Evolutionary conservation across 2,113 vertebrate species (phyloP).

Genomic region (Coracopsis vasa): DNA sequence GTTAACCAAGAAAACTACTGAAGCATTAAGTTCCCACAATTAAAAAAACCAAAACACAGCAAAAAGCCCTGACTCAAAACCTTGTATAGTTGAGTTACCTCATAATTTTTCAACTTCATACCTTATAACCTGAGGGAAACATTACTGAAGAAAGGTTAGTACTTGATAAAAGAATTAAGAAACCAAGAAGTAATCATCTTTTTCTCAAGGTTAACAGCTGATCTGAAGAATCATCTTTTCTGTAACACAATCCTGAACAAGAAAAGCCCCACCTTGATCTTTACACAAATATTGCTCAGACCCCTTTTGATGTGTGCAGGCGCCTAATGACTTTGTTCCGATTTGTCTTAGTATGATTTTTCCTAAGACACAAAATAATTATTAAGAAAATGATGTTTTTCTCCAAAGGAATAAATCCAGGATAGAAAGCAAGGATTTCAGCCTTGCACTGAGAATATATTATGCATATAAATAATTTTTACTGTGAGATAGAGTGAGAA

Average conservation of each 20-base stretch:
- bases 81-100: background rate
- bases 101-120: background rate
- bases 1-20: background rate
- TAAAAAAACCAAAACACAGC: background rate
- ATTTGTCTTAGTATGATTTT: background rate
- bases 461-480: background rate
- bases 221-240: background rate
- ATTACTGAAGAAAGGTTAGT: background rate
- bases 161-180: background rate
- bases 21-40: background rate
- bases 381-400: background rate
- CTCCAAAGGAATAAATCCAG: background rate
- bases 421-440: background rate
- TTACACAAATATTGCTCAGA: background rate
- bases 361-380: background rate
- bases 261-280: background rate
- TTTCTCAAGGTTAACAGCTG: background rate
- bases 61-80: fast-evolving
- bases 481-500: background rate
- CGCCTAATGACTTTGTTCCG: background rate
- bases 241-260: background rate
- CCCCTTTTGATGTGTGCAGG: background rate
- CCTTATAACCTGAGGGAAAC: background rate
- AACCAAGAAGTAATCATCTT: background rate
- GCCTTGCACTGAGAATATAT: background rate